A percentile compares a stretch with the other conserved stretches of the same genome.
Conservation (phyloP, 2,797 vertebrate species). For the Peromyscus aztecus region DNA sequence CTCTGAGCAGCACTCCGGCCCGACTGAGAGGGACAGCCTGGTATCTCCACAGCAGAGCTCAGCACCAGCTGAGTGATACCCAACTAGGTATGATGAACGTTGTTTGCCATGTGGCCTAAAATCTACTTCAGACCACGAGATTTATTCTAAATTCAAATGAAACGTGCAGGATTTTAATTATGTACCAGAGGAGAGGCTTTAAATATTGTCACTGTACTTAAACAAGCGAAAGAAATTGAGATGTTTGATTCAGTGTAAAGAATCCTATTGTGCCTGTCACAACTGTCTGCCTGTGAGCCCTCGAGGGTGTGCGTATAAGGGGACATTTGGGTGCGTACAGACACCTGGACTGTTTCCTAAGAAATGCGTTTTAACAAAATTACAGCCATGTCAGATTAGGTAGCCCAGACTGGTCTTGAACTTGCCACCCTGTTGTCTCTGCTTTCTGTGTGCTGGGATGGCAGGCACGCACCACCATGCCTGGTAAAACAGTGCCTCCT, state of each 20-base stretch:
- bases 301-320: not conserved
- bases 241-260: not conserved
- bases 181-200: conserved; percentile 26
- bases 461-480: not conserved
- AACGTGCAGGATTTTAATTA: conserved; percentile 67
- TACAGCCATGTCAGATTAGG: no score
- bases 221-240: conserved; percentile 4
- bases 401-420: not conserved
- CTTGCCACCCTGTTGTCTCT: not conserved
- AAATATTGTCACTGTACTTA: not conserved
- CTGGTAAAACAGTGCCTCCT: not conserved
- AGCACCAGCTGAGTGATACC: conserved; percentile 92
- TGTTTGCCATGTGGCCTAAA: conserved; percentile 85
- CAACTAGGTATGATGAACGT: conserved; percentile 86
- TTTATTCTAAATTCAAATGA: conserved; percentile 67
- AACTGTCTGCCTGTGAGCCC: not conserved
- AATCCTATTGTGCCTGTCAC: not conserved
- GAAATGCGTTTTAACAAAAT: not conserved
- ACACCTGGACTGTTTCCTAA: not conserved
- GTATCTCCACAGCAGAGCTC: not conserved
- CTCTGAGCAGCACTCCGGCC: no score
- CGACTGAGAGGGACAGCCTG: not conserved
- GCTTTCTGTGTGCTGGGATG: not conserved
- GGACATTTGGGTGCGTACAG: not conserved
- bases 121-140: conserved; percentile 76